Evolutionary conservation across 2,888 invertebrate genomes (phyloP).

Genomic region (Athrips mouffetella): DNA sequence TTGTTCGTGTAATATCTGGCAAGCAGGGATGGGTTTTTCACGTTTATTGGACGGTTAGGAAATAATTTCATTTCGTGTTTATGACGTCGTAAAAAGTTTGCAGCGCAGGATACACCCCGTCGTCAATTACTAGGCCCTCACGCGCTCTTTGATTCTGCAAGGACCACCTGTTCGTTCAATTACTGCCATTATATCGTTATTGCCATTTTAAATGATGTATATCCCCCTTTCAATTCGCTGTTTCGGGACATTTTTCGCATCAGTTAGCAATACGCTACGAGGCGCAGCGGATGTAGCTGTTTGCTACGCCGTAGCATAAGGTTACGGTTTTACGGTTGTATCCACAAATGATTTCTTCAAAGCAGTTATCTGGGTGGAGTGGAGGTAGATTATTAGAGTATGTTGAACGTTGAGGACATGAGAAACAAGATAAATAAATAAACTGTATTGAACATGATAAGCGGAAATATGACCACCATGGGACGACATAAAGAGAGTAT

Average conservation of each 20-base stretch:
- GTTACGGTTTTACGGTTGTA: too few relatives aligned
- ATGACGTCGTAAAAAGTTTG: conserved; percentile 71
- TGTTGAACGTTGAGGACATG: too few relatives aligned
- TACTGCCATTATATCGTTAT: conserved; percentile 13
- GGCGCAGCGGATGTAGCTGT: background rate
- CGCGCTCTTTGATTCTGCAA: conserved; percentile 32
- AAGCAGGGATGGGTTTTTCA: conserved; percentile 62
- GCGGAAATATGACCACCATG: too few relatives aligned
- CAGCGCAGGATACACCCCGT: conserved; percentile 64
- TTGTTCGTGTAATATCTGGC: conserved; percentile 62
- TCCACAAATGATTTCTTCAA: too few relatives aligned
- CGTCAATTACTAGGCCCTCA: conserved; percentile 54
- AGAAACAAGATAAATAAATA: too few relatives aligned
- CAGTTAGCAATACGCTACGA: background rate
- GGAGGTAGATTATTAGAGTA: too few relatives aligned
- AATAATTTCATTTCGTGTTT: conserved; percentile 76
- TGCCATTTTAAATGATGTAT: background rate
- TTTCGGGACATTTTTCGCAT: too few relatives aligned
- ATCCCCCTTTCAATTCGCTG: background rate
- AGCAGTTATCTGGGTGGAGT: too few relatives aligned
- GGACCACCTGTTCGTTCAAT: conserved; percentile 36
- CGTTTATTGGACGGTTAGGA: conserved; percentile 72
- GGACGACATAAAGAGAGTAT: too few relatives aligned
- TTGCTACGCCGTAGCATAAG: background rate
- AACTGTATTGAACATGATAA: too few relatives aligned